These are phyloP conservation scores for Odontophorus gujanensis DNA, from an alignment of 2,113 vertebrate species.

Conservation along the genomic window DNA sequence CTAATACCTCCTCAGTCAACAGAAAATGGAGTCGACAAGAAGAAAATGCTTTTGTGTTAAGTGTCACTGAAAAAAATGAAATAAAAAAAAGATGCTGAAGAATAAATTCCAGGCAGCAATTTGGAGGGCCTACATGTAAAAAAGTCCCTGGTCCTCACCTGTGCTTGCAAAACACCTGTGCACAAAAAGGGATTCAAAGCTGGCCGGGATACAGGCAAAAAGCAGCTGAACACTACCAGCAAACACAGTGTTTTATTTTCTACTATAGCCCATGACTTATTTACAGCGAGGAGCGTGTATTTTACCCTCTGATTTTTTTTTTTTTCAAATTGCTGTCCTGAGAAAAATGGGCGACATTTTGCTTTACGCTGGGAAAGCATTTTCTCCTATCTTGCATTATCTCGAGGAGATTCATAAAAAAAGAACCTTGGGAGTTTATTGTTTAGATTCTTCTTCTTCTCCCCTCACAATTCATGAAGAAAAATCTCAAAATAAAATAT, in stretches of 20 bases:
- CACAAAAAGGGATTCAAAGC: slow-evolving; percentile 10
- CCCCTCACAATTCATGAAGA: slow-evolving; percentile 30
- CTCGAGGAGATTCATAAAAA: slow-evolving; percentile 60
- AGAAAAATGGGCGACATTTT: slow-evolving; percentile 69
- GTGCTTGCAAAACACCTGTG: not conserved
- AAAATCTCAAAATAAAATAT: slow-evolving; percentile 68
- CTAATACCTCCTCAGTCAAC: slow-evolving; percentile 24
- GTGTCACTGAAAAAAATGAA: not conserved
- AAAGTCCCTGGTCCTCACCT: not conserved
- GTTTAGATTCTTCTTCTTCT: slow-evolving; percentile 66
- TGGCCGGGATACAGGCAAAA: not conserved
- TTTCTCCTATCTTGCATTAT: slow-evolving; percentile 67
- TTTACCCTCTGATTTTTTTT: slow-evolving; percentile 50
- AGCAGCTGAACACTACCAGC: not conserved
- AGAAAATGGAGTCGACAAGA: slow-evolving; percentile 52
- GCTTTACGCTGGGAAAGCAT: slow-evolving; percentile 66
- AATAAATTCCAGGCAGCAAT: not conserved
- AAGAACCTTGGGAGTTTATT: slow-evolving; percentile 71
- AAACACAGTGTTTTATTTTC: slow-evolving; percentile 53
- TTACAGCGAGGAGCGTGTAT: slow-evolving; percentile 59
- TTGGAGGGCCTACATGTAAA: not conserved
- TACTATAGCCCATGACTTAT: slow-evolving; percentile 30
- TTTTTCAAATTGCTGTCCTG: slow-evolving; percentile 35
- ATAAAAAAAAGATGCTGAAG: not conserved
- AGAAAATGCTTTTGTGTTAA: not conserved